Evolutionary conservation across 2,113 vertebrate genomes (phyloP).

Genomic region (Macheiramphus alcinus): DNA sequence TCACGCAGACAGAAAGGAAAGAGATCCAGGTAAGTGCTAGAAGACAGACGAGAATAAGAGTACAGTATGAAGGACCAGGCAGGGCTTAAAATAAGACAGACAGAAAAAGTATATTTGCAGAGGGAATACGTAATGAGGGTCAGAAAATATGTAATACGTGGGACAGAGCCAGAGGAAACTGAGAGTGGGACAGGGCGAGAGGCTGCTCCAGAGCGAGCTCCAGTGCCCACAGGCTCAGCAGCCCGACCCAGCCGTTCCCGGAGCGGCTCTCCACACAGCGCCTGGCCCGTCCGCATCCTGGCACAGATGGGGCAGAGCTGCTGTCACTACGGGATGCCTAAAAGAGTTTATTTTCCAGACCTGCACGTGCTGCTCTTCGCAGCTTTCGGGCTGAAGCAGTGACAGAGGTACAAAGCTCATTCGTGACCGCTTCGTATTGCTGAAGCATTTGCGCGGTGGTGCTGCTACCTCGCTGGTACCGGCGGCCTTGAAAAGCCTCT

Average conservation of each 20-base stretch:
- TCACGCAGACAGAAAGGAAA: background rate
- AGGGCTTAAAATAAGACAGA: too few relatives aligned
- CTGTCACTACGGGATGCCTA: fast-evolving
- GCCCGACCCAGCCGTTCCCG: background rate
- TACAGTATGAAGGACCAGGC: background rate
- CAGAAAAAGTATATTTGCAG: too few relatives aligned
- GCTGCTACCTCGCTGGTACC: background rate
- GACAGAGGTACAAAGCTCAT: fast-evolving
- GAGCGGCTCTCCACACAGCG: fast-evolving
- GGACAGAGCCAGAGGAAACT: background rate
- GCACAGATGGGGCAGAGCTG: too few relatives aligned
- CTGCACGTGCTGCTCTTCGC: fast-evolving
- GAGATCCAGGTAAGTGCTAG: background rate
- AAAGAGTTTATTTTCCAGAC: fast-evolving
- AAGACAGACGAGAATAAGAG: background rate
- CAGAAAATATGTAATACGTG: fast-evolving
- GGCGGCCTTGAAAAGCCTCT: background rate
- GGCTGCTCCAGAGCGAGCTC: background rate
- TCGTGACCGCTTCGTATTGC: fast-evolving
- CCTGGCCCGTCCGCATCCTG: background rate
- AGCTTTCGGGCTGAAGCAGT: fast-evolving
- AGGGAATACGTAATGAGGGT: background rate
- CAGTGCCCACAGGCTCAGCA: fast-evolving
- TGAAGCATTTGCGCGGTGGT: fast-evolving
- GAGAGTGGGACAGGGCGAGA: fast-evolving